These are phyloP conservation scores for Chesias legatella DNA, from an alignment of 2,888 invertebrate genomes.

Conservation along the genomic window DNA sequence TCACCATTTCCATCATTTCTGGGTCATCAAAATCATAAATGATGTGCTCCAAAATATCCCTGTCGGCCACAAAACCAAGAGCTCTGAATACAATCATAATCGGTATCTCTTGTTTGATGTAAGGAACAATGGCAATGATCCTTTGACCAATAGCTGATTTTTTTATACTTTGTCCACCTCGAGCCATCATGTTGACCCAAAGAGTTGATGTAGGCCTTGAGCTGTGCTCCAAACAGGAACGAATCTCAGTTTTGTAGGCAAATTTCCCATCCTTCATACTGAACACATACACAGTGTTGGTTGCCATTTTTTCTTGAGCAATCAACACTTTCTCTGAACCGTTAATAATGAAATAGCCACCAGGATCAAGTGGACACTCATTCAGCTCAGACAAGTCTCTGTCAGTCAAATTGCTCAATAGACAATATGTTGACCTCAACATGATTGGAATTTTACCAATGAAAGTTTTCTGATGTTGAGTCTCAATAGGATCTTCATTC, in stretches of 20 bases:
- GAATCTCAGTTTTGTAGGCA: slow-evolving; percentile 98
- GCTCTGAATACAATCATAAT: slow-evolving; percentile 99
- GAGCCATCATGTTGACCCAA: slow-evolving; percentile 99
- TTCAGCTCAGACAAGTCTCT: slow-evolving; percentile 99
- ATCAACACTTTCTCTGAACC: slow-evolving; percentile 99
- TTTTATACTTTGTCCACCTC: slow-evolving; percentile 98
- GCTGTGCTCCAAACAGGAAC: slow-evolving; percentile 86
- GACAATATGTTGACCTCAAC: slow-evolving; percentile 98
- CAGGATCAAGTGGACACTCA: slow-evolving; percentile 99
- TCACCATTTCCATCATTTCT: slow-evolving; percentile 99
- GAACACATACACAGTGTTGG: slow-evolving; percentile 99
- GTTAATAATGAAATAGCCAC: slow-evolving; percentile 99
- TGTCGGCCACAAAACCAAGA: slow-evolving; percentile 99
- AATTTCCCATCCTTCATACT: slow-evolving; percentile 99
- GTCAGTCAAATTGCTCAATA: slow-evolving; percentile 96
- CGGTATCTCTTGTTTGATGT: slow-evolving; percentile 99
- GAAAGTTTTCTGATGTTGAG: slow-evolving; percentile 87
- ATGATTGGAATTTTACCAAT: slow-evolving; percentile 99
- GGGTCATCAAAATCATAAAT: slow-evolving; percentile 99
- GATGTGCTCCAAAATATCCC: slow-evolving; percentile 99
- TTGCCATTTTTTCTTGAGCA: slow-evolving; percentile 99
- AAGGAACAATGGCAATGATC: slow-evolving; percentile 98
- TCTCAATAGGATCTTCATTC: slow-evolving; percentile 92
- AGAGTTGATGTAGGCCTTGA: slow-evolving; percentile 98
- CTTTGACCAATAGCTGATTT: slow-evolving; percentile 99